phyloP scores from a whole-genome alignment of 1,140 invertebrate genomes.

The Galendromus occidentalis region DNA sequence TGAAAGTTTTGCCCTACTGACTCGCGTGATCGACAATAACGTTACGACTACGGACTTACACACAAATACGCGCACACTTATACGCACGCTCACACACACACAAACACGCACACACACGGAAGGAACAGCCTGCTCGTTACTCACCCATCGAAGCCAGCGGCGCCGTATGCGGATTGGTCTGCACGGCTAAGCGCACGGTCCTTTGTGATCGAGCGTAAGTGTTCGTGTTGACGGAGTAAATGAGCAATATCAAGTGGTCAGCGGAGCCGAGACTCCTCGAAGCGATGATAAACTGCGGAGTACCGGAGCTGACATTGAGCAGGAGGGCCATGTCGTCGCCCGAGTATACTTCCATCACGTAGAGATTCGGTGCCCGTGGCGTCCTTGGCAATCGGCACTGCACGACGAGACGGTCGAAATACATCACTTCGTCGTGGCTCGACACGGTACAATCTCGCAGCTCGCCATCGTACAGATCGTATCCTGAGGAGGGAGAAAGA shows the following conservation, averaged over 20 bases:
- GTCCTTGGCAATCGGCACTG: not conserved
- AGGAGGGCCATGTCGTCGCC: not conserved
- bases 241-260: conserved; percentile 4
- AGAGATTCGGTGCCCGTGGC: not conserved
- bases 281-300: conserved; percentile 7
- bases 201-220: not conserved
- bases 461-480: not conserved
- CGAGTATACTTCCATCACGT: conserved; percentile 7
- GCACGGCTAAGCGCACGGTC: not conserved
- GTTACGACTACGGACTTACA: no score
- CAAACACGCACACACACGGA: not conserved
- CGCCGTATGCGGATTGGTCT: not conserved
- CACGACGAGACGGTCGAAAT: conserved; percentile 7
- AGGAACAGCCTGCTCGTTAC: not conserved
- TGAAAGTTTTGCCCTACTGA: no score
- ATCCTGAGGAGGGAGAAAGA: not conserved
- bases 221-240: conserved; percentile 1
- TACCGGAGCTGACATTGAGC: conserved; percentile 2
- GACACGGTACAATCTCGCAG: conserved; percentile 5
- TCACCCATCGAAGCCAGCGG: not conserved
- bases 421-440: conserved; percentile 7
- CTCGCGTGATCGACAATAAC: no score
- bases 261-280: conserved; percentile 1
- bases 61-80: no score
- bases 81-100: not conserved